Percentiles rank a stretch among this genome's conserved stretches.
Conservation (phyloP, 2,888 invertebrate species). For the Holacanthella duospinosa region DNA sequence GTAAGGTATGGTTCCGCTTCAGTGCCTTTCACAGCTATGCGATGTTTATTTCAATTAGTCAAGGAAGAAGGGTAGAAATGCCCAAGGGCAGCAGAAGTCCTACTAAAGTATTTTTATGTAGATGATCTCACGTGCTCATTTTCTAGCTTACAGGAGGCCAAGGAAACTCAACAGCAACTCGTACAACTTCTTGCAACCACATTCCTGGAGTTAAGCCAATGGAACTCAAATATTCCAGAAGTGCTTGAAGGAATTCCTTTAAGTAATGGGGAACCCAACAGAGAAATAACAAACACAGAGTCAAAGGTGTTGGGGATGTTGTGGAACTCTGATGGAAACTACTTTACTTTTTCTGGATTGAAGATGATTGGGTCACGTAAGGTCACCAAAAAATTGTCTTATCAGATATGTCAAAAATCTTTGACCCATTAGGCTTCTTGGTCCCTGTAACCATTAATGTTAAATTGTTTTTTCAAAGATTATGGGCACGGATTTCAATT, state of each 20-base stretch:
- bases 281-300: too few species aligned
- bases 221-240: background rate
- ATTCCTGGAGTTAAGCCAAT: background rate
- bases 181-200: background rate
- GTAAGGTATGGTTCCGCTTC: background rate
- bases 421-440: conserved; percentile 36
- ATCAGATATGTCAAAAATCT: conserved; percentile 33
- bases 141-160: background rate
- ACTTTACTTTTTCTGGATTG: background rate
- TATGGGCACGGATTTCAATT: too few species aligned
- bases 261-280: too few species aligned
- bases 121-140: background rate
- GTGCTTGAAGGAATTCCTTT: background rate
- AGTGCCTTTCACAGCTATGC: background rate
- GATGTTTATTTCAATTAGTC: too few species aligned
- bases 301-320: too few species aligned
- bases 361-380: too few species aligned
- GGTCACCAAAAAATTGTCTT: conserved; percentile 15
- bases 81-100: background rate
- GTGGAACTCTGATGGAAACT: too few species aligned
- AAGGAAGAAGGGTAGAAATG: background rate
- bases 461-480: conserved; percentile 34
- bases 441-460: conserved; percentile 29
- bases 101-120: background rate
- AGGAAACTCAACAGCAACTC: background rate